Evolutionary conservation across 2,113 vertebrate species (phyloP).

Genomic region (Xiphophorus couchianus): DNA sequence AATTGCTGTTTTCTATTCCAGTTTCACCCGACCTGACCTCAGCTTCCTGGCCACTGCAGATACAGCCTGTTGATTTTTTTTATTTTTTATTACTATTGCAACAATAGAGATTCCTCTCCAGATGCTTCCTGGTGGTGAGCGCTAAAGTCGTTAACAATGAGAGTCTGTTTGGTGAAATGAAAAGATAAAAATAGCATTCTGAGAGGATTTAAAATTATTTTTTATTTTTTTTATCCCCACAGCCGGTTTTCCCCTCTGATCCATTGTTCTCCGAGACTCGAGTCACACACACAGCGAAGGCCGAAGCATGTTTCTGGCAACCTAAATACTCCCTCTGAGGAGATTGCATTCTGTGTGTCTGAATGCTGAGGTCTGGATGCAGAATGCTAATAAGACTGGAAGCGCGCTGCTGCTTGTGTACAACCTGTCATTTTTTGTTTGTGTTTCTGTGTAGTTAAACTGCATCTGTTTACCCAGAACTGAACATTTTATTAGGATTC

Average conservation of each 20-base stretch:
- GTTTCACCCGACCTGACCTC: background rate
- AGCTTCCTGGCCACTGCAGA: background rate
- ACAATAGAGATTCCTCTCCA: constrained; percentile 7
- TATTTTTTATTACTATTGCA: background rate
- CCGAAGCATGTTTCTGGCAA: constrained; percentile 25
- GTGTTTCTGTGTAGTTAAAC: constrained; percentile 4
- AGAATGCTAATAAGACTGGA: constrained; percentile 59
- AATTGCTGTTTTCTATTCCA: background rate
- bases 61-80: background rate
- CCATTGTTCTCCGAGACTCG: constrained; percentile 8
- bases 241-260: constrained; percentile 30
- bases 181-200: constrained; percentile 22
- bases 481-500: constrained; percentile 35
- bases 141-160: constrained; percentile 33
- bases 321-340: constrained; percentile 16
- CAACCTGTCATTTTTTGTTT: constrained; percentile 33
- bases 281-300: constrained; percentile 1
- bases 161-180: constrained; percentile 10
- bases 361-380: constrained; percentile 42
- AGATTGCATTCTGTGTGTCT: constrained; percentile 7
- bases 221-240: constrained; percentile 13
- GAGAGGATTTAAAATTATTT: background rate
- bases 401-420: constrained; percentile 16
- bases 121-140: constrained; percentile 3
- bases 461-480: background rate